A percentile compares a stretch with the other conserved stretches of the same genome.
These are phyloP conservation scores for Erebia ligea DNA, from an alignment of 2,888 invertebrate species.

Conservation along the genomic window DNA sequence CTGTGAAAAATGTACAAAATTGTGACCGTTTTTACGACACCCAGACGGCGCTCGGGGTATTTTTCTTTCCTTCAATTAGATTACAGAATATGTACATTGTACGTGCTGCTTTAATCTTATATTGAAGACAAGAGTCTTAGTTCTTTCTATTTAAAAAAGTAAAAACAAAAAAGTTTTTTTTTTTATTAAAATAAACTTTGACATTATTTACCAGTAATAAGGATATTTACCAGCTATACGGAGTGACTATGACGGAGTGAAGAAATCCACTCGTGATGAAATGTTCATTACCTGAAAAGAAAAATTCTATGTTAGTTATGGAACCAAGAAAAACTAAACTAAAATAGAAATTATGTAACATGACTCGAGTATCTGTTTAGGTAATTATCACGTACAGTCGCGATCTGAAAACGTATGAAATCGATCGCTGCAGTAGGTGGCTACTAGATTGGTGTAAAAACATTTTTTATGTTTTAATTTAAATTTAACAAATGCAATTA, in stretches of 20 bases:
- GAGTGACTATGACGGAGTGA: too few species aligned
- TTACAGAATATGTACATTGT: slow-evolving; percentile 5
- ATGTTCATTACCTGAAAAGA: slow-evolving; percentile 6
- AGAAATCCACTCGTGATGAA: not conserved
- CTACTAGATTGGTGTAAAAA: too few species aligned
- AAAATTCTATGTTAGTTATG: not conserved
- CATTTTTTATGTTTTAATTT: too few species aligned
- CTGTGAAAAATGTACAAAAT: slow-evolving; percentile 13
- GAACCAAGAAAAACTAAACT: too few species aligned
- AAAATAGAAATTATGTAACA: not conserved
- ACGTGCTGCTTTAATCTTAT: not conserved
- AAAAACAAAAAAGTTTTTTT: too few species aligned
- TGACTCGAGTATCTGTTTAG: not conserved
- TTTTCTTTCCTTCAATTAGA: slow-evolving; percentile 9
- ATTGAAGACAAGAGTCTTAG: not conserved
- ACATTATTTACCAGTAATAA: not conserved
- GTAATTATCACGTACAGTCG: not conserved
- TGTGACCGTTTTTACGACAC: slow-evolving; percentile 17
- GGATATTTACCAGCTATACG: not conserved
- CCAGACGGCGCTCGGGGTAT: not conserved
- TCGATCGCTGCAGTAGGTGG: too few species aligned
- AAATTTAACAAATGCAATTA: too few species aligned
- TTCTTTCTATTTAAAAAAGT: too few species aligned
- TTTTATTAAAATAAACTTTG: too few species aligned
- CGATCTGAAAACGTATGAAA: too few species aligned